A percentile compares a stretch with the other conserved stretches of the same genome.
These are phyloP conservation scores for Pterocles burchelli DNA, from an alignment of 2,113 vertebrate species.

Conservation along the genomic window DNA sequence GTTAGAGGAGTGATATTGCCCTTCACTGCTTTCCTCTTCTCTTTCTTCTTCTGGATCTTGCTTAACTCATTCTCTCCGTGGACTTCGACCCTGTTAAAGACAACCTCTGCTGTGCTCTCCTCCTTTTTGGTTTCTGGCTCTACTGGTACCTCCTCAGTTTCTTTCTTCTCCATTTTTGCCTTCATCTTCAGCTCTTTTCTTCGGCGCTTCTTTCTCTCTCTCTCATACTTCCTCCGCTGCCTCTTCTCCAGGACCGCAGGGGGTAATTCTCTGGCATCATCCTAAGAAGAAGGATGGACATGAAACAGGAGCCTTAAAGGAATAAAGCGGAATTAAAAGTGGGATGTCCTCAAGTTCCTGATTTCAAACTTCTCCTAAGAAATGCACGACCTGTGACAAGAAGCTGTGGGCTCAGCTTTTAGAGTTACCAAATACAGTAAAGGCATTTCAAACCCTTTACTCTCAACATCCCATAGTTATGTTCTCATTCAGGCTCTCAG, in stretches of 20 bases:
- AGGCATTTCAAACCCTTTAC: background rate
- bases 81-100: conserved; percentile 89
- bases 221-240: conserved; percentile 86
- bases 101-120: conserved; percentile 43
- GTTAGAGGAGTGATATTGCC: conserved; percentile 88
- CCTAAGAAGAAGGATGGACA: conserved; percentile 64
- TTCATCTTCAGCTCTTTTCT: conserved; percentile 85
- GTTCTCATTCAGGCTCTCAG: background rate
- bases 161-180: conserved; percentile 74
- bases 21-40: conserved; percentile 81
- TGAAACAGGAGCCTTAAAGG: background rate
- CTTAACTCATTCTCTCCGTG: conserved; percentile 73
- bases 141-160: background rate
- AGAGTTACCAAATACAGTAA: background rate
- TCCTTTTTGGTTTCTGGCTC: conserved; percentile 31
- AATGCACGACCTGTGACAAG: background rate
- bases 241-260: conserved; percentile 82
- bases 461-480: rapidly evolving
- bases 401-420: background rate
- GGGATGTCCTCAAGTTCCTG: background rate
- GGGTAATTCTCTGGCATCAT: conserved; percentile 65
- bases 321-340: background rate
- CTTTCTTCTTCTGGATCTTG: conserved; percentile 77
- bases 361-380: background rate
- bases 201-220: conserved; percentile 90